Evolutionary conservation across 1,140 invertebrate species (phyloP).

Genomic region (Bombus waltoni): DNA sequence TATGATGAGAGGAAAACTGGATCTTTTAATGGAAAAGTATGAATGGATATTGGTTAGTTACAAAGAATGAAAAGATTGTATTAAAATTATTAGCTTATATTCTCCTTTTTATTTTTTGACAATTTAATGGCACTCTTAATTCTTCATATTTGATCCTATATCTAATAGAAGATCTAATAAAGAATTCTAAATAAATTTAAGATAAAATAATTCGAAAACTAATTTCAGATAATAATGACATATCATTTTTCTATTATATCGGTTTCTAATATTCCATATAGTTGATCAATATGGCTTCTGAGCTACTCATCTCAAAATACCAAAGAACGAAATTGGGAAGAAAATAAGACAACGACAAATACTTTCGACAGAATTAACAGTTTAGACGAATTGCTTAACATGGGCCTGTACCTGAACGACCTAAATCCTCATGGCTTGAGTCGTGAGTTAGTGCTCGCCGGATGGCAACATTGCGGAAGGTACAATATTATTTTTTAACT

Average conservation of each 20-base stretch:
- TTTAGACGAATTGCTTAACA: conserved; percentile 90
- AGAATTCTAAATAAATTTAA: not conserved
- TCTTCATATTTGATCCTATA: too few relatives aligned
- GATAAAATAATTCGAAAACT: not conserved
- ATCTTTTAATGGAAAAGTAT: too few relatives aligned
- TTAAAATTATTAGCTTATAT: too few relatives aligned
- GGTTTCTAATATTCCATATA: not conserved
- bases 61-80: too few relatives aligned
- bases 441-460: conserved; percentile 91
- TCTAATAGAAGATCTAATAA: not conserved
- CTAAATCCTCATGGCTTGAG: conserved; percentile 93
- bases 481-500: conserved; percentile 65
- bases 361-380: conserved; percentile 88
- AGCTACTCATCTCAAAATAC: not conserved
- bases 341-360: not conserved
- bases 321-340: too few relatives aligned
- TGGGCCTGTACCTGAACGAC: conserved; percentile 92
- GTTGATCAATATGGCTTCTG: not conserved
- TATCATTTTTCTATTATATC: not conserved
- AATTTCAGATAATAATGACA: not conserved
- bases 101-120: not conserved
- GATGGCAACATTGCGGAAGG: conserved; percentile 94
- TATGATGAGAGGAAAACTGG: too few relatives aligned
- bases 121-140: not conserved
- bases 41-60: too few relatives aligned